Percentiles rank a stretch among this genome's conserved stretches.
Evolutionary conservation across 2,113 vertebrate genomes (phyloP).

Genomic region (Setophaga petechia): DNA sequence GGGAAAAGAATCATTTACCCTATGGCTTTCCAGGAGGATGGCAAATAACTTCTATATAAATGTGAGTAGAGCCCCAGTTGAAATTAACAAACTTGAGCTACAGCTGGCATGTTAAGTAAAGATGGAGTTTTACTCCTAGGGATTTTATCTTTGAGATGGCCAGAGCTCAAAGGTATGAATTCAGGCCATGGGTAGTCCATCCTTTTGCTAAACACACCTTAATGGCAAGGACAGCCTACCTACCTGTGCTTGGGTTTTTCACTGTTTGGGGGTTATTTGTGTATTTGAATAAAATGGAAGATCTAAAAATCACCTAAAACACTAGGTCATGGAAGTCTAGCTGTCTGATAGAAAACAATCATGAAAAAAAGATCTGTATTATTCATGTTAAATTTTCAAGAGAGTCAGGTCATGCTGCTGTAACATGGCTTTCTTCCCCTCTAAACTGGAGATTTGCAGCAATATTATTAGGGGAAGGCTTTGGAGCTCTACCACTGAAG

Average conservation of each 20-base stretch:
- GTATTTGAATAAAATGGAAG: not conserved
- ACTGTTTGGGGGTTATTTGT: not conserved
- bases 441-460: not conserved
- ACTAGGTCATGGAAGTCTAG: not conserved
- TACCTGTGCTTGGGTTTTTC: not conserved
- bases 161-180: not conserved
- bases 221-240: not conserved
- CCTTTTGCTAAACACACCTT: not conserved
- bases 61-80: not conserved
- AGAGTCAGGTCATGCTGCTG: not conserved
- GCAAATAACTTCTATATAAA: not conserved
- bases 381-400: not conserved
- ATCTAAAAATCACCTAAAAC: not conserved
- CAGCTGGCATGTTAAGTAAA: not conserved
- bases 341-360: not conserved
- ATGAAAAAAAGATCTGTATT: not conserved
- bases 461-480: not conserved
- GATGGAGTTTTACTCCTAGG: not conserved
- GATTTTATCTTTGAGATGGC: not conserved
- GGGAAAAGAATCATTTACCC: not conserved
- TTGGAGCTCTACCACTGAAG: not conserved
- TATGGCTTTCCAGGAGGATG: not conserved
- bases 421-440: not conserved
- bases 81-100: not conserved
- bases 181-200: rapidly evolving